Evolutionary conservation across 2,888 invertebrate genomes (phyloP).

Genomic region (Caenorhabditis sp.): DNA sequence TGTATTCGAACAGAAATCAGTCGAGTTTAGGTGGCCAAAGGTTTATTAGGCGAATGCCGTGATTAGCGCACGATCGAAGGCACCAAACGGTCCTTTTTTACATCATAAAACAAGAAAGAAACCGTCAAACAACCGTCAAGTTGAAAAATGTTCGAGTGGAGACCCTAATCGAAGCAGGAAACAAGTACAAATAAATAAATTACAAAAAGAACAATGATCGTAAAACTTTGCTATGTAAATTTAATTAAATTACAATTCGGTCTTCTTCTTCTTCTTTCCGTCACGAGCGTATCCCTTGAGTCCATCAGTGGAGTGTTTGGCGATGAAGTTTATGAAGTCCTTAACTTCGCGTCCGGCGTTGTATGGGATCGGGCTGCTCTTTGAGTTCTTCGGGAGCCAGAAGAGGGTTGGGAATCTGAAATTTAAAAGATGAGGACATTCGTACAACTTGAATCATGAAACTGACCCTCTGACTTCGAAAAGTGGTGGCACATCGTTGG

Average conservation of each 20-base stretch:
- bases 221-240: slow-evolving; percentile 35
- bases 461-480: slow-evolving; percentile 90
- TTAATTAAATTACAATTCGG: slow-evolving; percentile 70
- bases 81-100: slow-evolving; percentile 47
- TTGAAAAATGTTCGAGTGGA: slow-evolving; percentile 38
- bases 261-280: slow-evolving; percentile 84
- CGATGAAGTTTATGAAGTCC: slow-evolving; percentile 94
- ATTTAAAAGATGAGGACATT: slow-evolving; percentile 43
- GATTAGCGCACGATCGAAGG: slow-evolving; percentile 33
- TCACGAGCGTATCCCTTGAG: slow-evolving; percentile 90
- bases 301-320: slow-evolving; percentile 90
- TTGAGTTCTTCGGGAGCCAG: slow-evolving; percentile 90
- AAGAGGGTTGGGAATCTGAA: slow-evolving; percentile 92
- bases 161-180: slow-evolving; percentile 43
- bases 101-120: slow-evolving; percentile 56
- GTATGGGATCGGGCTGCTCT: slow-evolving; percentile 81
- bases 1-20: slow-evolving; percentile 21
- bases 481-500: slow-evolving; percentile 93
- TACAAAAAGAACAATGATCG: slow-evolving; percentile 34
- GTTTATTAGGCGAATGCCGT: slow-evolving; percentile 31
- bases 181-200: slow-evolving; percentile 57
- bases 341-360: slow-evolving; percentile 92
- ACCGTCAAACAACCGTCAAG: slow-evolving; percentile 62
- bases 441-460: not conserved
- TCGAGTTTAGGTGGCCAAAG: slow-evolving; percentile 34